Evolutionary conservation across 2,888 invertebrate genomes (phyloP).

Genomic region (Aelia acuminata): DNA sequence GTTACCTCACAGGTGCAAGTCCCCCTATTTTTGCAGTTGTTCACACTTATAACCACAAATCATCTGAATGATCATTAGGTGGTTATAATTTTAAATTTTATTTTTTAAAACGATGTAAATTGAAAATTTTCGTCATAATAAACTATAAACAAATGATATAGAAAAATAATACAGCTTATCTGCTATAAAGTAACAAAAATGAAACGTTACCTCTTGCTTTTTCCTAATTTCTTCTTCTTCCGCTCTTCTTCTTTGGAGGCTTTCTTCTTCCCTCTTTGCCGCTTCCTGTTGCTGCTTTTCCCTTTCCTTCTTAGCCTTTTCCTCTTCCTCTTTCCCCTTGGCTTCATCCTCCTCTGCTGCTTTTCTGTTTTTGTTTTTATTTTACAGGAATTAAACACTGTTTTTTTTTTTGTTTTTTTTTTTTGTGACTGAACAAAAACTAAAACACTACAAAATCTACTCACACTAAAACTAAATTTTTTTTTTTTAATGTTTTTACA

Average conservation of each 20-base stretch:
- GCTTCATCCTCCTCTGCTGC: slow-evolving; percentile 70
- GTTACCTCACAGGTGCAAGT: no score
- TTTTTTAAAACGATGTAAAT: no score
- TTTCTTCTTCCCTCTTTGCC: slow-evolving; percentile 71
- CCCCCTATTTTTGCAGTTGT: no score
- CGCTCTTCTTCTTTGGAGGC: slow-evolving; percentile 66
- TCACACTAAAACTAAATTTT: neutral
- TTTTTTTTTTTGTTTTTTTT: neutral
- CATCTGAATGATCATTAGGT: no score
- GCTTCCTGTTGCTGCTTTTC: slow-evolving; percentile 71
- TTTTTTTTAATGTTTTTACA: neutral
- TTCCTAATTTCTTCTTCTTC: slow-evolving; percentile 66
- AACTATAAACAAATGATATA: neutral
- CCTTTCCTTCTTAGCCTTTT: slow-evolving; percentile 72
- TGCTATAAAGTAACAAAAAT: neutral
- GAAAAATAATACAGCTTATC: neutral
- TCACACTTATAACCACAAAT: no score
- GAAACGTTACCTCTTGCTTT: slow-evolving; percentile 64
- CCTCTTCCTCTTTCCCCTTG: slow-evolving; percentile 72
- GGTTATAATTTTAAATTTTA: no score
- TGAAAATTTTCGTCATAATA: no score
- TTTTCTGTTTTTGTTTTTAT: slow-evolving; percentile 61
- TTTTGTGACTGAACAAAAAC: neutral
- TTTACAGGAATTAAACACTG: slow-evolving; percentile 60
- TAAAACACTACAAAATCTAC: neutral